Evolutionary conservation across 2,797 vertebrate species (phyloP).

Genomic region (Xiphophorus birchmanni): DNA sequence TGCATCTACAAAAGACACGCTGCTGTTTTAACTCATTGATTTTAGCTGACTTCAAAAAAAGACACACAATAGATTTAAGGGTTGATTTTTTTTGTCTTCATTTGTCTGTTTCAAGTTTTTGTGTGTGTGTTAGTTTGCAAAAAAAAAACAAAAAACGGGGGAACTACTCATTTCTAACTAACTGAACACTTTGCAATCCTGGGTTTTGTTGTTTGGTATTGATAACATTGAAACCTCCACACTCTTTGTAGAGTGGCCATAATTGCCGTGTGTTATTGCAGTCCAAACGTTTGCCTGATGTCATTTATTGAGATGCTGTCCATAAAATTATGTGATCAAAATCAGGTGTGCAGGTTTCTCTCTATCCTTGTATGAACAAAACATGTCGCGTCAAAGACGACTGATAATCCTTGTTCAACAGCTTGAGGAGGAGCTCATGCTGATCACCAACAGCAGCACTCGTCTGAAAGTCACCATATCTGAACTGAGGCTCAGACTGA

Average conservation of each 20-base stretch:
- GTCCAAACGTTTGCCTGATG: neutral
- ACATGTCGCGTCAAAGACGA: neutral
- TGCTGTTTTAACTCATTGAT: too few relatives aligned
- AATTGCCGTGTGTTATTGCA: neutral
- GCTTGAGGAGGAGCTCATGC: slow-evolving; percentile 88
- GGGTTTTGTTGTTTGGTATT: neutral
- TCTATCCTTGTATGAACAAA: neutral
- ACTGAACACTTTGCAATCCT: neutral
- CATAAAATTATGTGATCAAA: neutral
- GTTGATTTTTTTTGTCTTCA: too few relatives aligned
- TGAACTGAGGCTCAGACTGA: slow-evolving; percentile 86
- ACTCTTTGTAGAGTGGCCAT: neutral
- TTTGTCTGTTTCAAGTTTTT: too few relatives aligned
- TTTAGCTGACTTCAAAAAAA: too few relatives aligned
- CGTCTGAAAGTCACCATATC: slow-evolving; percentile 84
- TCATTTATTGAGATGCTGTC: neutral
- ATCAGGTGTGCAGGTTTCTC: neutral
- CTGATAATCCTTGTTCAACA: slow-evolving; percentile 60
- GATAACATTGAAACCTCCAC: neutral
- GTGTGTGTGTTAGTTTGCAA: too few relatives aligned
- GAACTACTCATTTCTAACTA: too few relatives aligned
- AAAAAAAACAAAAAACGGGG: too few relatives aligned
- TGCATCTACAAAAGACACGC: too few relatives aligned
- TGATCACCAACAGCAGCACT: slow-evolving; percentile 82
- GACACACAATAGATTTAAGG: too few relatives aligned